Evolutionary conservation across 2,113 vertebrate genomes (phyloP).

Genomic region (Geococcyx californianus): DNA sequence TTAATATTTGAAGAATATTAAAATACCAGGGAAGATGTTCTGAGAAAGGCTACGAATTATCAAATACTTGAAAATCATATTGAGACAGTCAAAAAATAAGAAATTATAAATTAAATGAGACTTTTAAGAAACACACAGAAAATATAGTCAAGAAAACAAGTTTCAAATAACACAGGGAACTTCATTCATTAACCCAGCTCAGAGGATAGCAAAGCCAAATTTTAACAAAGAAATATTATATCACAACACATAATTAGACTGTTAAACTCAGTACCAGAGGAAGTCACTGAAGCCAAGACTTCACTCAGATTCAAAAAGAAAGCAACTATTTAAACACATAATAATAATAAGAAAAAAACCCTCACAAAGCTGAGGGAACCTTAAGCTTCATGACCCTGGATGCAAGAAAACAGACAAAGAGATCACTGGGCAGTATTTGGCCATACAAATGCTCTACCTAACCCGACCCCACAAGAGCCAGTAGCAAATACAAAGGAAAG

Average conservation of each 20-base stretch:
- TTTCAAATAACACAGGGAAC: neutral
- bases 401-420: neutral
- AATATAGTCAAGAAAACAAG: neutral
- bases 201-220: neutral
- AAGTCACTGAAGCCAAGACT: slow-evolving; percentile 45
- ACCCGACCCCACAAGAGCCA: neutral
- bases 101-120: neutral
- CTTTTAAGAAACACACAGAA: neutral
- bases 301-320: neutral
- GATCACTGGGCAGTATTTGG: neutral
- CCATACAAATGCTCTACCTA: neutral
- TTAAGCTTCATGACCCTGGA: neutral
- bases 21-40: neutral
- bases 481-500: neutral
- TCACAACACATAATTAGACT: neutral
- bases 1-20: neutral
- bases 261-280: neutral
- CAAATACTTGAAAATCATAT: neutral
- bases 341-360: neutral
- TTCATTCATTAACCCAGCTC: neutral
- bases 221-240: slow-evolving; percentile 45
- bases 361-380: neutral
- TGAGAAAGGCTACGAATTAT: neutral
- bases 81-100: neutral
- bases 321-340: slow-evolving; percentile 26